Percentiles rank a stretch among this genome's conserved stretches.
Conservation (phyloP, 2,888 invertebrate species). For the Platycheirus albimanus region DNA sequence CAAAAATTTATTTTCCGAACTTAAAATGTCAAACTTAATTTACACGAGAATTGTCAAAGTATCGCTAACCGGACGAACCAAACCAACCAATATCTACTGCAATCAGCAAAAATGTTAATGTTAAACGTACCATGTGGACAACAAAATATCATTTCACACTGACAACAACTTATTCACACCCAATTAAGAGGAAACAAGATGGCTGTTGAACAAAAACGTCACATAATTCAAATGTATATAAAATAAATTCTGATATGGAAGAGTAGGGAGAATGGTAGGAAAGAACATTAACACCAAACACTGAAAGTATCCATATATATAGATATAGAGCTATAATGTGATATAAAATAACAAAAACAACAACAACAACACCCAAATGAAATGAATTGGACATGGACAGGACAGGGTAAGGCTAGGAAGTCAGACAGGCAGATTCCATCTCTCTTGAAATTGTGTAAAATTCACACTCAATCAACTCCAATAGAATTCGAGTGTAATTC, state of each 20-base stretch:
- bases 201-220: constrained; percentile 23
- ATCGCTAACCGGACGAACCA: constrained; percentile 3
- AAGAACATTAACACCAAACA: not conserved
- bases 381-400: not conserved
- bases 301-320: constrained; percentile 7
- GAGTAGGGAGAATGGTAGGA: not conserved
- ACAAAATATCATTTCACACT: constrained; percentile 55
- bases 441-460: constrained; percentile 73
- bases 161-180: constrained; percentile 66
- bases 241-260: constrained; percentile 8
- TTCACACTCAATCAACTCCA: constrained; percentile 74
- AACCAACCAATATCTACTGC: not conserved
- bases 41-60: not conserved
- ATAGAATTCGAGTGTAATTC: constrained; percentile 73
- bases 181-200: constrained; percentile 72
- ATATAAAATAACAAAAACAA: constrained; percentile 20
- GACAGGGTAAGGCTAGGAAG: no score
- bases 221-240: constrained; percentile 32
- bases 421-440: constrained; percentile 55
- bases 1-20: constrained; percentile 9
- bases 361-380: not conserved
- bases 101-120: not conserved
- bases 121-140: constrained; percentile 5
- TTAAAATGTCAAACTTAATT: constrained; percentile 25
- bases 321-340: not conserved